Base-by-base conservation (phyloP, 2,797 vertebrate species). In the Eospalax fontanierii region DNA sequence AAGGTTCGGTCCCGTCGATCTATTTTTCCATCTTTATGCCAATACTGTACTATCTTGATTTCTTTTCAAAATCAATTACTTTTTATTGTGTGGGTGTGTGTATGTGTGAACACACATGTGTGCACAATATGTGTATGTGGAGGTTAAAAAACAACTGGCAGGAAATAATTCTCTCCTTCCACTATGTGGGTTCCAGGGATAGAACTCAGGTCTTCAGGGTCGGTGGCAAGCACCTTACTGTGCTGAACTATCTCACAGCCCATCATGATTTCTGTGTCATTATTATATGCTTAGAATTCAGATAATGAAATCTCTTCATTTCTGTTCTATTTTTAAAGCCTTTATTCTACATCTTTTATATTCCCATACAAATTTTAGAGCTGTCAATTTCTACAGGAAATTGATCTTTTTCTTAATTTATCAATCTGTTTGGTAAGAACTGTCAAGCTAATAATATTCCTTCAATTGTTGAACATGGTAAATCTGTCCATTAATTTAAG, bases 361-460 rank as follows among this genome's bases (percentile, higher is more conserved):
- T 89, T 76, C 81, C 22, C 38, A 43, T 86, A 40, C 38, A 95
- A 43, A 90, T 91, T 93, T 93, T 65, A 80, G 54, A 78, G n/a
- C 16, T 87, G 40, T 81, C 28, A 74, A 59, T 89, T 90, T 96
- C 74, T 81, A 71, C 70, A 86, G 54, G 57, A 85, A 95, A 87
- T 89, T 78, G 11, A 38, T 28, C 74, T 38, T 96, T 70, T 68
- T 84, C 50, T 65, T n/a, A 90, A 65, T 16, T 24, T 78, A 24
- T 81, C 79, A 59, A 82, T 76, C 30, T 18, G 46, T 90, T 81
- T 90, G 68, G 78, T 10, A 35, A 92, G 70, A 92, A 90, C 0
- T 68, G 63, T 38, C 54, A 46, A 87, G 7, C 90, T 94, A 90
- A 90, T 33, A 57, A 84, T 63, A n/a, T 81, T 85, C 43, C 50